Percentiles rank a stretch among this genome's conserved stretches.
These are phyloP conservation scores for Geodia barretti DNA, from an alignment of 37 sponge, comb jelly and placozoan species.

Conservation along the genomic window DNA sequence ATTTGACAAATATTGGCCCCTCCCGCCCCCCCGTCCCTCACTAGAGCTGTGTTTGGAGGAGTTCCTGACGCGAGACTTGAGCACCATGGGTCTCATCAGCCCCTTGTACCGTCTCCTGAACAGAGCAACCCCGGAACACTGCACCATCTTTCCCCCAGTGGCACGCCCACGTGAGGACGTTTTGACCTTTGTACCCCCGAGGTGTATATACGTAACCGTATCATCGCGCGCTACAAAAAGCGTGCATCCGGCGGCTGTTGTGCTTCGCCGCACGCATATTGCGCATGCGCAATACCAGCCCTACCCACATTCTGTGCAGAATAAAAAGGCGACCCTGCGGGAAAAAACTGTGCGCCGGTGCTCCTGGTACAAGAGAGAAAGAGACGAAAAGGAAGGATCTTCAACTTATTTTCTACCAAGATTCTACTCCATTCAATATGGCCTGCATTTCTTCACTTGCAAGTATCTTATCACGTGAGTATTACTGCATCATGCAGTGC, in stretches of 20 bases:
- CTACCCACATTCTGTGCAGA: too few relatives aligned
- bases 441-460: too few relatives aligned
- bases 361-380: too few relatives aligned
- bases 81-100: conserved; percentile 69
- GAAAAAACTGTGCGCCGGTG: too few relatives aligned
- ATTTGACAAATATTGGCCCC: too few relatives aligned
- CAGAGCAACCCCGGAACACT: neutral
- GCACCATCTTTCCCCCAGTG: conserved; percentile 34
- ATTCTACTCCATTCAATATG: too few relatives aligned
- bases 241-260: neutral
- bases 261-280: neutral
- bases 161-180: neutral
- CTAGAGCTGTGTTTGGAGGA: conserved; percentile 41
- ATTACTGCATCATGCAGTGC: too few relatives aligned
- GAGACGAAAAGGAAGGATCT: too few relatives aligned
- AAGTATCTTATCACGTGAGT: too few relatives aligned
- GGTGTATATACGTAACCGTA: too few relatives aligned
- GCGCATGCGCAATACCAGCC: conserved; percentile 1
- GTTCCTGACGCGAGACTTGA: conserved; percentile 57
- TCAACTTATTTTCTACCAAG: too few relatives aligned
- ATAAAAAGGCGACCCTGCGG: too few relatives aligned
- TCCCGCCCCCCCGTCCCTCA: conserved; percentile 17
- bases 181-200: neutral
- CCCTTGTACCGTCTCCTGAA: conserved; percentile 46
- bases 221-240: neutral